Conservation (phyloP, 2,888 invertebrate species). For the Drosophila limbata region DNA sequence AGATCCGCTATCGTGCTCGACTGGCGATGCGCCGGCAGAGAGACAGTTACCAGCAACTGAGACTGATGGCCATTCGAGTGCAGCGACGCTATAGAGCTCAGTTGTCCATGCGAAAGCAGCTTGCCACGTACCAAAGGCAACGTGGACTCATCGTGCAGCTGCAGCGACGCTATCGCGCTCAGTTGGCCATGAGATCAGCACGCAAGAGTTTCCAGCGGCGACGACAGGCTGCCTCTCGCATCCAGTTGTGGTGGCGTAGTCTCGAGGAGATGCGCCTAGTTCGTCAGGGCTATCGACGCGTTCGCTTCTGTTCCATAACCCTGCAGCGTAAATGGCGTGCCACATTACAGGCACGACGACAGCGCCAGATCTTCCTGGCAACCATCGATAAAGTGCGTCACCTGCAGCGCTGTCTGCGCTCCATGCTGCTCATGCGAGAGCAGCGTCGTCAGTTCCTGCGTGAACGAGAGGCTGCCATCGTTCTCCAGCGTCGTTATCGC, state of each 20-base stretch:
- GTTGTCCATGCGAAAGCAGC: conserved; percentile 61
- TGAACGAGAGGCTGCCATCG: conserved; percentile 35
- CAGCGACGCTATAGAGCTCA: conserved; percentile 68
- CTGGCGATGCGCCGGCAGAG: conserved; percentile 75
- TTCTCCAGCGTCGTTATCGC: conserved; percentile 85
- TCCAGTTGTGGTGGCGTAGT: conserved; percentile 77
- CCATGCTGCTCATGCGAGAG: conserved; percentile 47
- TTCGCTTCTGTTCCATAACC: conserved; percentile 51
- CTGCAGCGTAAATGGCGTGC: conserved; percentile 82
- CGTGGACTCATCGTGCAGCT: conserved; percentile 71
- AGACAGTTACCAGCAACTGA: conserved; percentile 63
- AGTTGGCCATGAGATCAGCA: conserved; percentile 65
- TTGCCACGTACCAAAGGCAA: conserved; percentile 36
- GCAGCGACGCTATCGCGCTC: conserved; percentile 82
- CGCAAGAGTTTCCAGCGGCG: conserved; percentile 54
- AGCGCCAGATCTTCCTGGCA: conserved; percentile 45
- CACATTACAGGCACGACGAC: conserved; percentile 71
- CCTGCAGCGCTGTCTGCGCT: conserved; percentile 85
- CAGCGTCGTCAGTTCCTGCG: conserved; percentile 43
- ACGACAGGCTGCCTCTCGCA: conserved; percentile 49
- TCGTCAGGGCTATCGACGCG: conserved; percentile 40
- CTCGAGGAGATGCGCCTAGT: conserved; percentile 42
- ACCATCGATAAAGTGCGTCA: conserved; percentile 40
- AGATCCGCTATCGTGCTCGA: conserved; percentile 59
- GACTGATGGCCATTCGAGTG: conserved; percentile 71